Evolutionary conservation across 2,888 invertebrate species (phyloP), one percentile per base, ranked within the genome.

Genomic region (Leistus spinibarbis): DNA sequence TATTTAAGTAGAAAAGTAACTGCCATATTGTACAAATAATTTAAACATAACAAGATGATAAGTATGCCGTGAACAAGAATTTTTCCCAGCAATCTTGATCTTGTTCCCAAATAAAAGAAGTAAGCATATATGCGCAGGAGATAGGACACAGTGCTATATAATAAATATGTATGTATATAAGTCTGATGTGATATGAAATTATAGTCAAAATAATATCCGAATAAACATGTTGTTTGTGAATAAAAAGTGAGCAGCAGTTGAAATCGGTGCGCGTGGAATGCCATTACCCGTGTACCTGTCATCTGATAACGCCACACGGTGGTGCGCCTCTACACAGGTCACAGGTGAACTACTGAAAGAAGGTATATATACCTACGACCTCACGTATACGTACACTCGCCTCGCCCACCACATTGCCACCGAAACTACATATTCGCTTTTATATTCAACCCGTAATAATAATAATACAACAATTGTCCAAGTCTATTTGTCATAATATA

Each of bases 201-300:
- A 73, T 73, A 67, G 67, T 73, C 66, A 73, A 73, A 73, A 73
- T 73, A 73, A 73, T 73, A 67, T 67, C 73, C 67, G 67, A 73
- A 73, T 73, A 73, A 73, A 73, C 73, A 73, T 73, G 73, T 73
- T 73, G 40, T 10, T 66, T 73, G 67, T 73, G n/a, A n/a, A n/a
- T n/a, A 73, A 73, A 73, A 73, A 73, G 73, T 67, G 73, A 73
- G 65, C 27, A 40, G 19, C 10, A 54, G 40, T 24, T 10, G 3
- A 27, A 62, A 54, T 69, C 69, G 75, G 27, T 62, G 17, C 16
- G 19, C 17, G 78, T 77, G 81, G 84, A 84, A 84, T 84, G 84
- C 84, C 83, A 84, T 84, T 84, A 84, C 83, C 83, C 83, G 82
- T 84, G 83, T 82, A 81, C 80, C 79, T 81, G 79, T 78, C 80